These are phyloP conservation scores for Tenthredo amoena DNA, from an alignment of 2,888 invertebrate genomes.

Conservation along the genomic window DNA sequence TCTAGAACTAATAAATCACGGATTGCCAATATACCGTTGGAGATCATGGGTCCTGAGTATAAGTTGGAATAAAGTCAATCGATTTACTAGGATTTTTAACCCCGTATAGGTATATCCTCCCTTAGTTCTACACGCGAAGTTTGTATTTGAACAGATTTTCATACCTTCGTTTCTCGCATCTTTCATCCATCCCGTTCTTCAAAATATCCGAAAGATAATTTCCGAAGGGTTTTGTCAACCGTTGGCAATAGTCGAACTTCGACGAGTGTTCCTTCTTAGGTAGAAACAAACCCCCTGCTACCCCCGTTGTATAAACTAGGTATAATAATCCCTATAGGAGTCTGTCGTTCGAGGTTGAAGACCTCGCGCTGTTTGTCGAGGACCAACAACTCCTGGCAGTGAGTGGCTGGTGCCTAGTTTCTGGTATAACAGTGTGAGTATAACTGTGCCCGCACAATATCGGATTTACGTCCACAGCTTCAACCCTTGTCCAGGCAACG, in stretches of 20 bases:
- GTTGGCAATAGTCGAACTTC: conserved; percentile 1
- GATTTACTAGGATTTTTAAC: conserved; percentile 29
- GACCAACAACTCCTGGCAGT: conserved; percentile 32
- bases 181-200: background rate
- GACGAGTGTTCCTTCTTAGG: background rate
- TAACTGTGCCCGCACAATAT: conserved; percentile 5
- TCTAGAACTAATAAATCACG: conserved; percentile 34
- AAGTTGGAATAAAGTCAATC: conserved; percentile 38
- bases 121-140: background rate
- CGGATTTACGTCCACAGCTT: conserved; percentile 31
- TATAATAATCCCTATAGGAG: conserved; percentile 18
- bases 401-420: background rate
- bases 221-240: background rate
- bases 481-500: conserved; percentile 23
- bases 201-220: conserved; percentile 29
- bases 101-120: background rate
- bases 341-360: conserved; percentile 22
- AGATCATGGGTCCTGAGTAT: conserved; percentile 19
- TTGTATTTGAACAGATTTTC: background rate
- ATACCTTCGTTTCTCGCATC: background rate
- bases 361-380: conserved; percentile 26
- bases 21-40: conserved; percentile 37
- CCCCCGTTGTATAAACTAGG: background rate
- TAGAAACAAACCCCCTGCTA: background rate
- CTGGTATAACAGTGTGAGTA: background rate